Conservation (phyloP, 2,797 vertebrate genomes). For the Graptemys geographica region DNA sequence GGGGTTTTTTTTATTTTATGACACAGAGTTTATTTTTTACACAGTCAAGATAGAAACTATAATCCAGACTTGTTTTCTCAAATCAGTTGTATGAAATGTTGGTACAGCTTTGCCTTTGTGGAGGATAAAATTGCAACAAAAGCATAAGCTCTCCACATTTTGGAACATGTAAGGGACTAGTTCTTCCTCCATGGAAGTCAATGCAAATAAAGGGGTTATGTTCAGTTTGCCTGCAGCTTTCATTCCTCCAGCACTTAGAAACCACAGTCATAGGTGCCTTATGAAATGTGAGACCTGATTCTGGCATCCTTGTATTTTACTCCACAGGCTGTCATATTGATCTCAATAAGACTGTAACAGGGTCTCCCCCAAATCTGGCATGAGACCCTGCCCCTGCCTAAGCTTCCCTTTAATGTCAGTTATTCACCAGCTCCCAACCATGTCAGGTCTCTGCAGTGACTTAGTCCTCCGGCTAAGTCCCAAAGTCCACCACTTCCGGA, state of each 20-base stretch:
- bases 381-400: not conserved
- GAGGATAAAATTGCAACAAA: not conserved
- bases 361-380: not conserved
- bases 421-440: not conserved
- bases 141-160: not conserved
- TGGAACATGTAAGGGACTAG: not conserved
- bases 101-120: not conserved
- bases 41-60: not conserved
- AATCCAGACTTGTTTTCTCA: not conserved
- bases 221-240: not conserved
- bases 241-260: not conserved
- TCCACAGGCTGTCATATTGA: not conserved
- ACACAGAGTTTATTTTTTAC: not conserved
- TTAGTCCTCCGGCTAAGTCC: not conserved
- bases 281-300: not conserved
- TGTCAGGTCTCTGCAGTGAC: not conserved
- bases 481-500: not conserved
- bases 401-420: not conserved
- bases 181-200: not conserved
- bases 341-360: not conserved
- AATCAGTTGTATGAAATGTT: not conserved
- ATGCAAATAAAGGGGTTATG: not conserved
- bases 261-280: not conserved
- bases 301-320: not conserved
- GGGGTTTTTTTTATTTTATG: not conserved